Percentiles rank a stretch among this genome's conserved stretches.
phyloP scores from a whole-genome alignment of 2,888 invertebrate genomes.

The Spodoptera littoralis region DNA sequence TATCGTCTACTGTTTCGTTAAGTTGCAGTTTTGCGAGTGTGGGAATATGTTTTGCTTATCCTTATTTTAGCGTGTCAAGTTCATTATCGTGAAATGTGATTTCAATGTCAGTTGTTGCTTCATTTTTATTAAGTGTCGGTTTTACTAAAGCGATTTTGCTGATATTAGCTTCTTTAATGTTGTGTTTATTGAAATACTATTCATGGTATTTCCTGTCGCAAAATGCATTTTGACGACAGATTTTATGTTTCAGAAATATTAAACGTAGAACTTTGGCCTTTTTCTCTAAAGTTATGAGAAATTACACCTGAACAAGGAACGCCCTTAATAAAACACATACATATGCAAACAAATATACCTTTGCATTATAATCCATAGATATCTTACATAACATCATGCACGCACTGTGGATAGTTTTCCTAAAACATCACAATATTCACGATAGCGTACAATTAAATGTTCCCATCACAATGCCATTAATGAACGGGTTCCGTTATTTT shows the following conservation, averaged over 20 bases:
- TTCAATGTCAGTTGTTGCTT: neutral
- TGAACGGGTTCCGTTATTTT: conserved; percentile 45
- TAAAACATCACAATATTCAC: conserved; percentile 40
- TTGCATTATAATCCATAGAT: conserved; percentile 12
- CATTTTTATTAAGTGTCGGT: neutral
- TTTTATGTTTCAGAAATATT: too few relatives aligned
- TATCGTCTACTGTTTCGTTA: conserved; percentile 42
- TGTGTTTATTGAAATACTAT: too few relatives aligned
- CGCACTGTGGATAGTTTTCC: conserved; percentile 18
- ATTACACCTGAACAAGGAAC: too few relatives aligned
- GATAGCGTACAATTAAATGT: conserved; percentile 49
- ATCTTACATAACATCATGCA: neutral
- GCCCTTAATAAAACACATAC: neutral
- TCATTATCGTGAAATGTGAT: conserved; percentile 6
- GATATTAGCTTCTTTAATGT: too few relatives aligned
- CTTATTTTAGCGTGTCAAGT: conserved; percentile 47
- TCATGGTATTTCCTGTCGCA: too few relatives aligned
- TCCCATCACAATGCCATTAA: conserved; percentile 53
- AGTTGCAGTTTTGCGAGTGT: conserved; percentile 47
- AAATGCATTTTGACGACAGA: too few relatives aligned
- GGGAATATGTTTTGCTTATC: conserved; percentile 39
- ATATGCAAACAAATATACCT: conserved; percentile 19
- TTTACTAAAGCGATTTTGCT: too few relatives aligned
- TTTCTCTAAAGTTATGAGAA: too few relatives aligned
- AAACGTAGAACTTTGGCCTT: too few relatives aligned